Base-by-base conservation (phyloP, 2,113 vertebrate species). In the Serinus canaria region DNA sequence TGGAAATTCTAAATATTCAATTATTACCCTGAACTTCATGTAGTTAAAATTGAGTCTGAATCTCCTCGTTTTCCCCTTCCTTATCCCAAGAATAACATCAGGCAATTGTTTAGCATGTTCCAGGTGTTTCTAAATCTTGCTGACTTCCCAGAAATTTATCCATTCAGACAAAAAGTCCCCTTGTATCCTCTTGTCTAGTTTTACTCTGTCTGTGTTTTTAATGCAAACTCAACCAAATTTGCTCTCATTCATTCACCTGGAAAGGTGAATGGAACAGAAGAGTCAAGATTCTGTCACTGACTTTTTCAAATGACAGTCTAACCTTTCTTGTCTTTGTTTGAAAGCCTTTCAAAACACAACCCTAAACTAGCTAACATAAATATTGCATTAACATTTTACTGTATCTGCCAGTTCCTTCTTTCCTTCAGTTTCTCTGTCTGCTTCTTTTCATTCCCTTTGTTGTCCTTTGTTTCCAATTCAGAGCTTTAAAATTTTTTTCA, bases 1-100 rank as follows among this genome's bases (percentile, higher is more conserved):
- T 62, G 55, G 33, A 55, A 49, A 17, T 28, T 67, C 49, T 59
- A 31, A 64, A 35, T 5, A 7, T 44, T 68, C 74, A 63, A 9
- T 44, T 77, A 27, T 21, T 63, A 31, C 0, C 0, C 39, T 63
- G 58, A 55, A 46, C 9, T 72, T 67, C 17, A 27, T 1, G 3
- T 59, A 30, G 31, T 43, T 49, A 46, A 73, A 80, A 68, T 20
- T n/a, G 56, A 59, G 25, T 18, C 18, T 37, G 43, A 63, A 11
- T 24, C 50, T 33, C 19, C 12, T 66, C 13, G 8, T 88, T 27
- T 30, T n/a, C 20, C 20, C 1, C 0, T 56, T 92, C 14, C 21
- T 33, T 73, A 50, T 70, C 21, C 35, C n/a, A 9, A 10, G 0
- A 30, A 33, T 49, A 72, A 41, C 22, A 53, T 53, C 6, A 25